Evolutionary conservation across 2,888 invertebrate species (phyloP).

Genomic region (Volucella inanis): DNA sequence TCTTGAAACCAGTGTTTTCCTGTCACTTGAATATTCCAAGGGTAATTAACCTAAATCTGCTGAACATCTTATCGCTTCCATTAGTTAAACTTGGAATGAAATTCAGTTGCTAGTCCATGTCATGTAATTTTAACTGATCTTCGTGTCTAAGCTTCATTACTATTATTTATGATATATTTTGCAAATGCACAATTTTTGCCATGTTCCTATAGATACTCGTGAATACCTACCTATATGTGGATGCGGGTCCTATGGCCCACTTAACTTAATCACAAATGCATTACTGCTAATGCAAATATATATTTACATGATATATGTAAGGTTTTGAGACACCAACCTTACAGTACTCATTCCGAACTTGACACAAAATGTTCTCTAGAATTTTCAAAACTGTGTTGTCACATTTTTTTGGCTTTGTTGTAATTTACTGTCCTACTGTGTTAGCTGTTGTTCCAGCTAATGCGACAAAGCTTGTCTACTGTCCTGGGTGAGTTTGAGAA

Average conservation of each 20-base stretch:
- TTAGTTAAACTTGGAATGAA: too few species aligned
- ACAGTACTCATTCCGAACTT: conserved; percentile 6
- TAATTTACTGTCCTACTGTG: not conserved
- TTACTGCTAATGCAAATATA: not conserved
- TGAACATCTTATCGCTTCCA: too few species aligned
- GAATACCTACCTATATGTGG: not conserved
- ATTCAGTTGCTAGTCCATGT: not conserved
- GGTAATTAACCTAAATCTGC: too few species aligned
- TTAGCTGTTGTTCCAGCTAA: conserved; percentile 21
- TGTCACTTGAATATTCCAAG: too few species aligned
- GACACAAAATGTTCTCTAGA: conserved; percentile 34
- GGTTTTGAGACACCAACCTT: conserved; percentile 2
- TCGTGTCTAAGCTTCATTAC: not conserved
- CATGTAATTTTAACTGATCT: not conserved
- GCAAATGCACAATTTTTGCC: conserved; percentile 12
- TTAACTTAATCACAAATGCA: conserved; percentile 38
- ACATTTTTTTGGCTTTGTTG: not conserved
- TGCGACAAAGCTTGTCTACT: conserved; percentile 46
- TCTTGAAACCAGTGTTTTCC: too few species aligned
- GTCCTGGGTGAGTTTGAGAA: conserved; percentile 39
- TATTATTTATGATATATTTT: conserved; percentile 15
- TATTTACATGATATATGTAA: not conserved
- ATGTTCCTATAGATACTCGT: too few species aligned
- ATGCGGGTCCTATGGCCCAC: conserved; percentile 53
- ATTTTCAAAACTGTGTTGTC: conserved; percentile 13